Evolutionary conservation across 2,113 vertebrate species (phyloP), one percentile per base, ranked within the genome.

Genomic region (Tautogolabrus adspersus): DNA sequence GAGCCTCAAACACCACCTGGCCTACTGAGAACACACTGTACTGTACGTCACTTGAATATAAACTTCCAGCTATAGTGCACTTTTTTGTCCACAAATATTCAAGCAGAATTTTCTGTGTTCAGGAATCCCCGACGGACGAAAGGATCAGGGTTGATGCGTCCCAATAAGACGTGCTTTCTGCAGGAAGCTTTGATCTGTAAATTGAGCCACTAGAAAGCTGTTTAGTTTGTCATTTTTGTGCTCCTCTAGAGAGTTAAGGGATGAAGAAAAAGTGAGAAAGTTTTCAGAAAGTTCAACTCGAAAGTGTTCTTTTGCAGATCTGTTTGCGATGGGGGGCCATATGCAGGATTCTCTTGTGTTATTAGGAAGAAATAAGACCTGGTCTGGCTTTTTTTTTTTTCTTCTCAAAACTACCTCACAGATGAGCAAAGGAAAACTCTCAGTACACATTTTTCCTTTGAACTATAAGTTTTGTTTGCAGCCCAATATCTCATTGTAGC

Each of bases 1-100:
- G 81, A 79, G 82, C 70, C 54, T 75, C 76, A 21, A 76, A 34
- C 70, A 54, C 68, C 82, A 89, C 89, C 86, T 84, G 83, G 75
- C 26, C 81, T 26, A n/a, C 79, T 79, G 82, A 89, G 82, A 90
- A 83, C 52, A 26, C 6, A 65, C 55, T 34, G 26, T 26, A 26
- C n/a, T 79, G 38, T 65, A 75, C 54, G 64, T 73, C 69, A 63
- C 55, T 49, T 38, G n/a, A 64, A 80, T 51, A 56, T 71, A 47
- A 79, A 77, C 47, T 11, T 40, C 38, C 11, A 51, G 5, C 30
- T 65, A n/a, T n/a, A n/a, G n/a, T n/a, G n/a, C n/a, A n/a, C 3
- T 23, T 22, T 73, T 40, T 64, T 44, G 6, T 13, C 19, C 49
- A n/a, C 23, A 55, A 10, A 1, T 11, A 58, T 67, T 64, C 13